These are phyloP conservation scores for Petrocephalus microphthalmus DNA, from an alignment of 2,113 vertebrate genomes.

Conservation along the genomic window DNA sequence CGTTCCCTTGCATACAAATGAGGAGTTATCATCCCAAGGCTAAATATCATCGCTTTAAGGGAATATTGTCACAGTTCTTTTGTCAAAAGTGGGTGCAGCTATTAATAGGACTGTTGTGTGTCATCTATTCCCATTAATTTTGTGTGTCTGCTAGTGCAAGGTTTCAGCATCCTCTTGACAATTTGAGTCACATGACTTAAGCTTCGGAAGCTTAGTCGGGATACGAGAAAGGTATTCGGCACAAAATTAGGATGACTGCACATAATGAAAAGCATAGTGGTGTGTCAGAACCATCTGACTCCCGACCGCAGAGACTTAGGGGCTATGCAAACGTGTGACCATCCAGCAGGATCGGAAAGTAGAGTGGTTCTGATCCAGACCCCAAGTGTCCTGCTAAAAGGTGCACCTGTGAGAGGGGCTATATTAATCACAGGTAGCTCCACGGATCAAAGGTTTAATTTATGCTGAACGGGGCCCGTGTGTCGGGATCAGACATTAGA, in stretches of 20 bases:
- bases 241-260: not conserved
- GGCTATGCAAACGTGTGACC: not conserved
- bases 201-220: not conserved
- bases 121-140: not conserved
- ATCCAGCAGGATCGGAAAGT: not conserved
- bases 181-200: not conserved
- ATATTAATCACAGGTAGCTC: constrained; percentile 55
- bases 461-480: constrained; percentile 42
- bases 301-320: not conserved
- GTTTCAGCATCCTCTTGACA: not conserved
- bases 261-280: not conserved
- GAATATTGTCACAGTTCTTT: not conserved
- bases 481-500: constrained; percentile 38
- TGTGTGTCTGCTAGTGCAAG: not conserved
- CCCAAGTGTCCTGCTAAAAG: constrained; percentile 19
- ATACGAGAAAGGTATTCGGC: not conserved
- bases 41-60: constrained; percentile 11
- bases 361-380: not conserved
- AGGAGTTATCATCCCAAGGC: not conserved
- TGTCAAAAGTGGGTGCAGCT: not conserved
- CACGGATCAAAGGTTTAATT: constrained; percentile 56
- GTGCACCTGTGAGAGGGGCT: constrained; percentile 21
- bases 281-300: not conserved
- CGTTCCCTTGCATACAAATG: not conserved
- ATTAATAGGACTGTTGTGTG: not conserved